Evolutionary conservation across 2,797 vertebrate genomes (phyloP).

Genomic region (Peromyscus nudipes): DNA sequence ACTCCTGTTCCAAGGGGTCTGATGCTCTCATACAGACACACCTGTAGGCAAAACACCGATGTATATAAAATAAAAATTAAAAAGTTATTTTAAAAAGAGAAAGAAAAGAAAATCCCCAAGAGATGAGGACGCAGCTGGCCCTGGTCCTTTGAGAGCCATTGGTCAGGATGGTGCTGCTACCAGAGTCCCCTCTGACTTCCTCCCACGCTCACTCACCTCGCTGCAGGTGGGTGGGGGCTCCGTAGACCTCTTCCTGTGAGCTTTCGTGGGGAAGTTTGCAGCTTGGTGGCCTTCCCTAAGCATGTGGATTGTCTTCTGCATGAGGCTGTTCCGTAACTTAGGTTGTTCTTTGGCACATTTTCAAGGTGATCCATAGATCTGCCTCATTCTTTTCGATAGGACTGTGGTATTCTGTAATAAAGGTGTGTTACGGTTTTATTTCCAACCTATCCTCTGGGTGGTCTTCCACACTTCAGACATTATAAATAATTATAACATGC

Average conservation of each 20-base stretch:
- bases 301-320: neutral
- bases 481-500: neutral
- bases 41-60: neutral
- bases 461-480: neutral
- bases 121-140: neutral
- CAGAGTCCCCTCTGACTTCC: neutral
- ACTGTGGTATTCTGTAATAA: neutral
- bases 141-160: neutral
- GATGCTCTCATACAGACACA: neutral
- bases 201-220: neutral
- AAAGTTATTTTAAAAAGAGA: neutral
- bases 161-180: too few relatives aligned
- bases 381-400: neutral
- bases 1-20: neutral
- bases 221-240: too few relatives aligned
- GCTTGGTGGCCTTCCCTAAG: neutral
- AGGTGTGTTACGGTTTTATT: neutral
- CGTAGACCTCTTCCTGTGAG: neutral
- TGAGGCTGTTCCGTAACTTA: neutral
- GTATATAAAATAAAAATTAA: neutral
- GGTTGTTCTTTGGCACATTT: neutral
- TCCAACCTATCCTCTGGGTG: neutral
- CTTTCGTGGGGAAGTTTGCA: neutral
- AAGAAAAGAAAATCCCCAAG: neutral
- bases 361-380: neutral